Base-by-base conservation (phyloP, 2,113 vertebrate species). In the Corythaeola cristata region DNA sequence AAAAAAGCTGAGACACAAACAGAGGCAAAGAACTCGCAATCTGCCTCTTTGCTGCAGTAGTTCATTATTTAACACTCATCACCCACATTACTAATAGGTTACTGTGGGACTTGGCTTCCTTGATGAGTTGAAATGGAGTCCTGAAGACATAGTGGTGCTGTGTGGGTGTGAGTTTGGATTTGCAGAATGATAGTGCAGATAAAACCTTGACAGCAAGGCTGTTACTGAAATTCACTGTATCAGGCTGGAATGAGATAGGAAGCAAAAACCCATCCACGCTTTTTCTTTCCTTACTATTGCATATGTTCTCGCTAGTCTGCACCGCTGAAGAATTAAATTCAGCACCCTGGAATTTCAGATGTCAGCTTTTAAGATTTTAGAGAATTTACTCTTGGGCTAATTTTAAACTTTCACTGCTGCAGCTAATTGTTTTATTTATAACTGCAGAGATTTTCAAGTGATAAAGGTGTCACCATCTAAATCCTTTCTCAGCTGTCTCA, bases 151-250 rank as follows among this genome's bases (percentile, higher is more conserved):
- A 37, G 81, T 28, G 71, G 74, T 7, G 24, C 67, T 85, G 88
- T 45, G 96, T 95, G 95, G 93, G 95, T 62, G 97, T 82, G 84
- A 89, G 86, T 95, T 92, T 93, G 95, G 89, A 91, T 96, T 82
- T 96, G 77, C 91, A 75, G 81, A 81, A 72, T 68, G 89, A 72
- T 88, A 71, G 85, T 95, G 89, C 96, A 90, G 93, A 80, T 93
- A 81, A 7, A 94, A 80, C 81, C 81, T 59, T 93, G 96, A 89
- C 89, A 94, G 86, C 41, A 50, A 88, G 80, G 75, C 89, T 92
- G 74, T 26, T 84, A 79, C 87, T 91, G 92, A 75, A 93, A 85
- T 93, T 79, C 92, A 68, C 68, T 89, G 33, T 33, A 82, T 92
- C 93, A 82, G 87, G 50, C 85, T 92, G 67, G 68, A 88, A 66